Evolutionary conservation across 1,140 invertebrate genomes (phyloP).

Genomic region (Megalonaias nervosa): DNA sequence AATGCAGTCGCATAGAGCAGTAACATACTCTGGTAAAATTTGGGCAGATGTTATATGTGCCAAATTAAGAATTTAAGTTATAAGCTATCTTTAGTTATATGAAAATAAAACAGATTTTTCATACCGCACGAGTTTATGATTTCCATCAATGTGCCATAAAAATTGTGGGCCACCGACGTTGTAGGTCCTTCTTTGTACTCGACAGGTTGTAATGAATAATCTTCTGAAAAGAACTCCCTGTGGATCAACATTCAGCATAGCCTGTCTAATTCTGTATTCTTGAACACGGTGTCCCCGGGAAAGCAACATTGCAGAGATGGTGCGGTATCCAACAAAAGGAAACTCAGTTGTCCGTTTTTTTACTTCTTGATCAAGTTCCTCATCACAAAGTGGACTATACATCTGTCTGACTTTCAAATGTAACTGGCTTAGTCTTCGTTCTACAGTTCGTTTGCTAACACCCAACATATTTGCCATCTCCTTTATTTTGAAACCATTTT

Average conservation of each 20-base stretch:
- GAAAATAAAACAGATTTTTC: neutral
- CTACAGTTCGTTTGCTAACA: constrained; percentile 20
- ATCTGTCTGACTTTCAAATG: constrained; percentile 4
- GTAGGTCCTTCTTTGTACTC: constrained; percentile 27
- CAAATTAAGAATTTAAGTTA: neutral
- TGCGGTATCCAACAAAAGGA: constrained; percentile 21
- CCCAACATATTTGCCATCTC: constrained; percentile 9
- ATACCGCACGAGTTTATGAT: constrained; percentile 21
- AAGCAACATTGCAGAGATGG: constrained; percentile 18
- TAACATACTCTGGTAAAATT: neutral
- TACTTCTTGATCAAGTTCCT: constrained; percentile 4
- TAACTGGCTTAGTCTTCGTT: constrained; percentile 14
- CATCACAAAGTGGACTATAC: constrained; percentile 21
- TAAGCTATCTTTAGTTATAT: neutral
- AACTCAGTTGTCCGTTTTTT: constrained; percentile 9
- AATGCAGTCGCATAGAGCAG: neutral
- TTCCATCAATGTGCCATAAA: constrained; percentile 31
- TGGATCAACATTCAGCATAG: constrained; percentile 14
- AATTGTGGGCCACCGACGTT: constrained; percentile 12
- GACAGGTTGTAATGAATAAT: constrained; percentile 12
- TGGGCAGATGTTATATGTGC: neutral
- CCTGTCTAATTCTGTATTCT: constrained; percentile 1
- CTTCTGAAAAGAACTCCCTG: constrained; percentile 11
- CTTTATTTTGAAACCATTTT: constrained; percentile 16
- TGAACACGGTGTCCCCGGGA: constrained; percentile 9